A percentile compares a stretch with the other conserved stretches of the same genome.
Conservation (phyloP, 2,113 vertebrate genomes). For the Zootoca vivipara region DNA sequence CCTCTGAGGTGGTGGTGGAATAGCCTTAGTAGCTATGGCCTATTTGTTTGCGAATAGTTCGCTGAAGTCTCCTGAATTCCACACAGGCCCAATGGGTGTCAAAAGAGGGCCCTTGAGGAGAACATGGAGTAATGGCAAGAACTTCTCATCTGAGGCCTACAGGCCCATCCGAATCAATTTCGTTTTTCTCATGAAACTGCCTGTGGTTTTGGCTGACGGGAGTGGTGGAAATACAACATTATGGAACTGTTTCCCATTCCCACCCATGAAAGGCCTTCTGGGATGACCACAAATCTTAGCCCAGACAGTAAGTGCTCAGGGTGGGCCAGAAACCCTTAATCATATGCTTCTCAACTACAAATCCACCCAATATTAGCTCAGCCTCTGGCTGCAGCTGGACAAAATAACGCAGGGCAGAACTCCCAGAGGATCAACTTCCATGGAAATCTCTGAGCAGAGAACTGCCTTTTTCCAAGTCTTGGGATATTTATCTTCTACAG, state of each 20-base stretch:
- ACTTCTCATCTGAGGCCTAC: fast-evolving
- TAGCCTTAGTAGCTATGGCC: background rate
- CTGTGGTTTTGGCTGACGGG: constrained; percentile 37
- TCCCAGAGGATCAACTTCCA: constrained; percentile 37
- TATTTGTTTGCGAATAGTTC: fast-evolving
- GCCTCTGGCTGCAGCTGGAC: constrained; percentile 16
- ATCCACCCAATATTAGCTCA: constrained; percentile 42
- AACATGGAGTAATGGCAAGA: fast-evolving
- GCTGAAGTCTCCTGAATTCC: background rate
- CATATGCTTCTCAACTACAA: constrained; percentile 2
- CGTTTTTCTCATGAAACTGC: background rate
- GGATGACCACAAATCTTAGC: background rate
- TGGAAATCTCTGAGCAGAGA: background rate
- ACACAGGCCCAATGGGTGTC: background rate
- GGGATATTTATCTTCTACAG: constrained; percentile 30
- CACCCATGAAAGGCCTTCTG: constrained; percentile 31
- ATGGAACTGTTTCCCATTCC: constrained; percentile 16
- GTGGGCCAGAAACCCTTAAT: background rate
- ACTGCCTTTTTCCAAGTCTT: constrained; percentile 22
- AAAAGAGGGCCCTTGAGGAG: background rate
- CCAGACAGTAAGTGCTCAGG: background rate
- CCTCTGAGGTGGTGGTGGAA: background rate
- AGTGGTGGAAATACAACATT: background rate
- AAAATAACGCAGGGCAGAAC: constrained; percentile 47
- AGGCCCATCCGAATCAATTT: background rate